These are phyloP conservation scores for Platichthys stellatus DNA, from an alignment of 2,113 vertebrate species.

Conservation along the genomic window DNA sequence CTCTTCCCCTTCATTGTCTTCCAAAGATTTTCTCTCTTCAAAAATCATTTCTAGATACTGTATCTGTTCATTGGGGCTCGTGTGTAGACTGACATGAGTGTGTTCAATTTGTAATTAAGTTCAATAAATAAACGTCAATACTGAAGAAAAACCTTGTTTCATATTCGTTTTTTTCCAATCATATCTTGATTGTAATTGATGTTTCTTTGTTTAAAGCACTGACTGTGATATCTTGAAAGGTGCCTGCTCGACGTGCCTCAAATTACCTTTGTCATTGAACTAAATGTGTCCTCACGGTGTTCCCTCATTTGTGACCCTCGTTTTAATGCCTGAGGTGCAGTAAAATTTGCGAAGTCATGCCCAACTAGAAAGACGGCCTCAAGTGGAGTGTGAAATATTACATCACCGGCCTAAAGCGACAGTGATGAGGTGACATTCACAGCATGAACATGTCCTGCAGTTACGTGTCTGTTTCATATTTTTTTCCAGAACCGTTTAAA, in stretches of 20 bases:
- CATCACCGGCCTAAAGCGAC: not conserved
- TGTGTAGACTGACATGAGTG: no score
- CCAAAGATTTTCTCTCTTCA: no score
- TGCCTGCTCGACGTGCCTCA: not conserved
- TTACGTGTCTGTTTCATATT: not conserved
- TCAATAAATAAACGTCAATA: no score
- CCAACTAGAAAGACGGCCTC: no score
- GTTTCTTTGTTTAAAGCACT: not conserved
- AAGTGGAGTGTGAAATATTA: not conserved
- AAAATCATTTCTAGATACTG: no score
- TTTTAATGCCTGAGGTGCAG: conserved; percentile 7
- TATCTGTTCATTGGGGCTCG: no score
- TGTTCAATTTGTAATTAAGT: no score
- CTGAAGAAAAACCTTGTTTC: no score
- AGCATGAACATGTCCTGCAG: not conserved
- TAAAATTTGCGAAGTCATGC: not conserved
- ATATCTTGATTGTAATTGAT: no score
- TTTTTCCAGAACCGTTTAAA: conserved; percentile 2
- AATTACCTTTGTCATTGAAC: conserved; percentile 16
- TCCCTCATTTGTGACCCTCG: not conserved
- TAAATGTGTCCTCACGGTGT: not conserved
- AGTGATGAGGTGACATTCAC: not conserved
- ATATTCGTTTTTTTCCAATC: no score
- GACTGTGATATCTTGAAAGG: not conserved
- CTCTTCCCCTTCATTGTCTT: no score